These are phyloP conservation scores for Tokudaia tokunoshimensis DNA, from an alignment of 2,797 vertebrate species.

Conservation along the genomic window DNA sequence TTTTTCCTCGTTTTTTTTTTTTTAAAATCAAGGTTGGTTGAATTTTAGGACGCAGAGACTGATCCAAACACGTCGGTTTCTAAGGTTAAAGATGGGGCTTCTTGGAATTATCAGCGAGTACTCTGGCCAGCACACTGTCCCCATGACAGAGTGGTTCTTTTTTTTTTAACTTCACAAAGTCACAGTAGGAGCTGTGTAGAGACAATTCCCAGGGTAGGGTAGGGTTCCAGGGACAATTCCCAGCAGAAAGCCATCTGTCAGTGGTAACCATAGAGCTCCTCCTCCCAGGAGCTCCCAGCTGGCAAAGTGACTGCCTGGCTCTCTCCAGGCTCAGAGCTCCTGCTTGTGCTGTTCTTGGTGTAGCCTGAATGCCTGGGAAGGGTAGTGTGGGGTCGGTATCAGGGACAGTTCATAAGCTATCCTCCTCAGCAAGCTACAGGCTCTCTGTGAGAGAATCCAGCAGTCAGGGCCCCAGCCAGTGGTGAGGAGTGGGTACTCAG, in stretches of 20 bases:
- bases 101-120: conserved; percentile 14
- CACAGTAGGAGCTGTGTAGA: not conserved
- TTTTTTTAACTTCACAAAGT: not conserved
- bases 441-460: not conserved
- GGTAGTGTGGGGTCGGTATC: not conserved
- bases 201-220: not conserved
- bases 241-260: conserved; percentile 14
- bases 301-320: not conserved
- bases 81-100: conserved; percentile 17
- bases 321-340: not conserved
- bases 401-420: not conserved
- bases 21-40: not conserved
- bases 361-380: not conserved
- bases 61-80: not conserved
- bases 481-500: not conserved
- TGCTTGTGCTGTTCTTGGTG: not conserved
- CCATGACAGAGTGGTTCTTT: not conserved
- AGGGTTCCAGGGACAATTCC: not conserved
- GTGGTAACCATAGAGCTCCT: not conserved
- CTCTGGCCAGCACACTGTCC: not conserved
- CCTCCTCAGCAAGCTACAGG: too few species aligned
- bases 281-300: not conserved
- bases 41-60: not conserved
- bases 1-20: not conserved
- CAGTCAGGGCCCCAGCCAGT: not conserved